phyloP scores from a whole-genome alignment of 37 sponge, comb jelly and placozoan species.

The Dysidea cf. avara region DNA sequence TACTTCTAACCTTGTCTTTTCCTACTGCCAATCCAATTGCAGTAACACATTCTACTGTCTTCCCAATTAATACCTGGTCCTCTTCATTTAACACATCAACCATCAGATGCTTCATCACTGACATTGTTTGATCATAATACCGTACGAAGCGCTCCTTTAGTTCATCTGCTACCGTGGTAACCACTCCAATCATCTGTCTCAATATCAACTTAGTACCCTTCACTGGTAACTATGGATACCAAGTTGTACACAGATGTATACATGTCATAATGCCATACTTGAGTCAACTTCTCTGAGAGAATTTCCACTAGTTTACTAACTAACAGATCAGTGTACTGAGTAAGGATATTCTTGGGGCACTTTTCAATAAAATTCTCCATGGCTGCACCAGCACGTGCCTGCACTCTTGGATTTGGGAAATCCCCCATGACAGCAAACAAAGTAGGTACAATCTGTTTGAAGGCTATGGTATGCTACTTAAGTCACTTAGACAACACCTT shows the following conservation, averaged over 20 bases:
- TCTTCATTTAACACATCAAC: slow-evolving; percentile 74
- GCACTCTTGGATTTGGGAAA: slow-evolving; percentile 83
- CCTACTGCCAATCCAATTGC: slow-evolving; percentile 96
- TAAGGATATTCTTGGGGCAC: slow-evolving; percentile 83
- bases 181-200: slow-evolving; percentile 88
- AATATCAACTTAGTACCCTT: slow-evolving; percentile 78
- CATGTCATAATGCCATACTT: too few species aligned
- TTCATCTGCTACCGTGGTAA: slow-evolving; percentile 88
- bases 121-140: slow-evolving; percentile 95
- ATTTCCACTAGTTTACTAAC: slow-evolving; percentile 65
- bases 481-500: slow-evolving; percentile 48
- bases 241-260: too few species aligned
- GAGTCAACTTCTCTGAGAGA: slow-evolving; percentile 47
- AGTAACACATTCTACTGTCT: slow-evolving; percentile 96
- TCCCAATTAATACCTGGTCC: slow-evolving; percentile 84
- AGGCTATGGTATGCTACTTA: too few species aligned
- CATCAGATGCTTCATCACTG: slow-evolving; percentile 94
- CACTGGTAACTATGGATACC: slow-evolving; percentile 68
- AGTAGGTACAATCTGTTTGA: slow-evolving; percentile 74
- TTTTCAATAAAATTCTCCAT: slow-evolving; percentile 91
- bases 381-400: slow-evolving; percentile 94
- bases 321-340: slow-evolving; percentile 68
- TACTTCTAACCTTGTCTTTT: slow-evolving; percentile 81
- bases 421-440: slow-evolving; percentile 83
- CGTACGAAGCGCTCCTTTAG: slow-evolving; percentile 85